Evolutionary conservation across 2,888 invertebrate species (phyloP), one percentile per base, ranked within the genome.

Genomic region (Limulus polyphemus): DNA sequence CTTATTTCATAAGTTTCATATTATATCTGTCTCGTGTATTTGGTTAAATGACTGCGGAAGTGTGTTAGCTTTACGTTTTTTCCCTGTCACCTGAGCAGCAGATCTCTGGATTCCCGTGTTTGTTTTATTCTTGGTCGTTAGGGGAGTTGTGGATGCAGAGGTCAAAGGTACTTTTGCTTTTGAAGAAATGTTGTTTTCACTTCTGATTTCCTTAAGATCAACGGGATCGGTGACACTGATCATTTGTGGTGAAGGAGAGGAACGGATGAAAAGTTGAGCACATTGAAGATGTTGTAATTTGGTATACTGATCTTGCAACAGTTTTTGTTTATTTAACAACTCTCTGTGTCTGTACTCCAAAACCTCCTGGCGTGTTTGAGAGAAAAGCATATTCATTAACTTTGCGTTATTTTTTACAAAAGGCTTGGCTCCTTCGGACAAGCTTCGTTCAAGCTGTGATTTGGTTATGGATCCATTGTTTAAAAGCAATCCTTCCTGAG

Each of bases 301-400:
- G 14, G 89, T 88, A 75, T 92, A 93, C 74, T 93, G 93, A 72
- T 93, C 92, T 75, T 93, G 92, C 16, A 93, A 79, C 17, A 89
- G 86, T 71, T 85, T 86, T 74, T 93, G 93, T 72, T 92, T 91
- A 69, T 87, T 84, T n/a, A 93, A 77, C 32, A 93, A 79, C 73
- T 93, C 92, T 74, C 90, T 89, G 74, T 93, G 92, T 5, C 92
- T 83, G 73, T 87, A 86, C 74, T 92, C 92, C 58, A 93, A 79
- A 16, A 72, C 68, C 62, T 75, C 76, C 67, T 77, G 75, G 13
- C 72, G 63, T 50, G 70, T 32, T 32, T 32, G 32, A 32, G 32
- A 1, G 32, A 32, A 32, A 7, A 1, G 32, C 32, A 32, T 32
- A 7, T 32, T 32, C 32, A 32, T 32, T 32, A 7, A 32, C 32